These are phyloP conservation scores for Eueremaeus valkanovi DNA, from an alignment of 2,888 invertebrate species.

Conservation along the genomic window DNA sequence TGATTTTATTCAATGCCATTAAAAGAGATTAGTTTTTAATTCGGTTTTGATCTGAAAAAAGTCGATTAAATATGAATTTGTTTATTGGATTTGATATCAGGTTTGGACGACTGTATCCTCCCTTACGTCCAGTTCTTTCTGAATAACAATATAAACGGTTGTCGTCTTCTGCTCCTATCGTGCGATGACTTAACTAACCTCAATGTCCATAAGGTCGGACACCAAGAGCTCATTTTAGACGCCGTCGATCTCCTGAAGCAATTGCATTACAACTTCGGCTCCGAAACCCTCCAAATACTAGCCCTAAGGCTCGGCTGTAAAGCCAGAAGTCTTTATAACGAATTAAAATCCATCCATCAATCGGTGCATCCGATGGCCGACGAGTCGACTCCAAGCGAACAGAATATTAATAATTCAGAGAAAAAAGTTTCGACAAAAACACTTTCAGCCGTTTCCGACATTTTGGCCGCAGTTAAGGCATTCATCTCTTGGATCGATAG, in stretches of 20 bases:
- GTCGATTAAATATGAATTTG: too few species aligned
- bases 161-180: conserved; percentile 73
- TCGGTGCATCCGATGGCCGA: too few species aligned
- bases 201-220: conserved; percentile 79
- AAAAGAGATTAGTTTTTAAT: too few species aligned
- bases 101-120: conserved; percentile 71
- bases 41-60: too few species aligned
- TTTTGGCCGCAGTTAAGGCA: conserved; percentile 77
- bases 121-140: conserved; percentile 75
- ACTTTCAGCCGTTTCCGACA: conserved; percentile 77
- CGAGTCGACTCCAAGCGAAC: too few species aligned
- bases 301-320: conserved; percentile 78
- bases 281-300: conserved; percentile 85
- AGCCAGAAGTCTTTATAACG: conserved; percentile 71
- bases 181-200: conserved; percentile 83
- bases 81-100: too few species aligned
- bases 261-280: conserved; percentile 86
- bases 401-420: conserved; percentile 43
- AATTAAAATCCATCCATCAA: conserved; percentile 56
- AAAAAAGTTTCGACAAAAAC: conserved; percentile 69
- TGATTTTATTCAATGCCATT: too few species aligned
- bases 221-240: conserved; percentile 87
- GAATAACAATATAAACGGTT: conserved; percentile 74
- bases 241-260: conserved; percentile 83
- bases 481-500: conserved; percentile 82